These are phyloP conservation scores for Chaetodon auriga DNA, from an alignment of 2,113 vertebrate species.

Conservation along the genomic window DNA sequence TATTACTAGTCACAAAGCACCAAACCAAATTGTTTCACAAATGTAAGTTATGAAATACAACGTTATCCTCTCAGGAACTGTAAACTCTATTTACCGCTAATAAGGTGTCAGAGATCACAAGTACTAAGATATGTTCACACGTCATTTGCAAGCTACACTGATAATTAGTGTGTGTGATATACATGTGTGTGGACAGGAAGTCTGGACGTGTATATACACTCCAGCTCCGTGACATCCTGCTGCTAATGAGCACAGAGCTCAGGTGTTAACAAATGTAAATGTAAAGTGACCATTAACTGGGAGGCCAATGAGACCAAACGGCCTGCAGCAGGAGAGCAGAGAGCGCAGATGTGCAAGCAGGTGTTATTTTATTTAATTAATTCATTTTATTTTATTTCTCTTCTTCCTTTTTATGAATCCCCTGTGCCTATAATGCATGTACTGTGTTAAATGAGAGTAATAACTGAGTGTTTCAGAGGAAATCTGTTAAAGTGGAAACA, in stretches of 20 bases:
- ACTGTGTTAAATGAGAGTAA: too few relatives aligned
- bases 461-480: too few relatives aligned
- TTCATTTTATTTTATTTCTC: too few relatives aligned
- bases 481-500: neutral
- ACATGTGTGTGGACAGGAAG: slow-evolving; percentile 27
- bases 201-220: slow-evolving; percentile 2
- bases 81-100: neutral
- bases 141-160: slow-evolving; percentile 14
- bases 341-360: slow-evolving; percentile 24
- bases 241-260: slow-evolving; percentile 44
- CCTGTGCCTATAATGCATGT: neutral
- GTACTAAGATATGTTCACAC: slow-evolving; percentile 24
- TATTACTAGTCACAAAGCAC: neutral
- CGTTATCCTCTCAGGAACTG: neutral
- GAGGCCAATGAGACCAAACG: slow-evolving; percentile 16
- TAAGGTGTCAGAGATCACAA: slow-evolving; percentile 35
- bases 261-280: slow-evolving; percentile 49
- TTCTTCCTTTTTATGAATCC: neutral
- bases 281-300: slow-evolving; percentile 27
- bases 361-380: slow-evolving; percentile 4
- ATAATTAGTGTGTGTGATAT: slow-evolving; percentile 37
- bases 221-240: slow-evolving; percentile 18
- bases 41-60: neutral
- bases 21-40: neutral
- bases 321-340: slow-evolving; percentile 15